Conservation (phyloP, 2,113 vertebrate species). For the Desmodus rotundus region DNA sequence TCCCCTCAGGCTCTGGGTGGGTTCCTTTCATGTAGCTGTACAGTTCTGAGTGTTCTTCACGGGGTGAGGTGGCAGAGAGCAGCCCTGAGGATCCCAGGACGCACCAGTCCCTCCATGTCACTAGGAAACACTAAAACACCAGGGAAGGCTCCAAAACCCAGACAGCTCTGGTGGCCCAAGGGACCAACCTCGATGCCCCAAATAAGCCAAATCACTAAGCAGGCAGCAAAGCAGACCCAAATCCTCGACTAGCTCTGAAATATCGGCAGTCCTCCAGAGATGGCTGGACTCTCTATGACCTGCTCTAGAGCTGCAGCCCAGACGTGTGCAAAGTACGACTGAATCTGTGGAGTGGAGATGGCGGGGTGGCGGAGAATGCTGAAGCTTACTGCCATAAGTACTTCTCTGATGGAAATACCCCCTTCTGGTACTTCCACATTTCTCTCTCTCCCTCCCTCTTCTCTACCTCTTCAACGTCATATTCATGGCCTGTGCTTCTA, state of each 20-base stretch:
- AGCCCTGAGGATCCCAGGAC: accelerated
- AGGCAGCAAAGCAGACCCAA: not conserved
- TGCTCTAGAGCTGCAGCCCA: not conserved
- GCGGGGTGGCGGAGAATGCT: not conserved
- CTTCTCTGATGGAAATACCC: slow-evolving; percentile 17
- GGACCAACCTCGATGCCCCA: not conserved
- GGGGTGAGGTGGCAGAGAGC: not conserved
- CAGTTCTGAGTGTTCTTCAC: not conserved
- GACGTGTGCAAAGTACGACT: not conserved
- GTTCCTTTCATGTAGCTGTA: not conserved
- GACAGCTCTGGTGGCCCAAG: not conserved
- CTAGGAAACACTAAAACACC: not conserved
- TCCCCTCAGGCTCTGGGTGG: not conserved
- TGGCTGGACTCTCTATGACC: not conserved
- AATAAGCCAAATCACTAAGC: not conserved
- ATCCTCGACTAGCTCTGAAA: not conserved
- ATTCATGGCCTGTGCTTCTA: not conserved
- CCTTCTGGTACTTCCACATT: not conserved
- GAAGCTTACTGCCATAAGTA: not conserved
- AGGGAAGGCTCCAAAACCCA: not conserved
- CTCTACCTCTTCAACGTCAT: not conserved
- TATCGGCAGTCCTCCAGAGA: too few species aligned
- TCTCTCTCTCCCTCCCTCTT: not conserved
- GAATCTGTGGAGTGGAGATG: not conserved
- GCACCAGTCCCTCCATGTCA: not conserved